A percentile compares a stretch with the other conserved stretches of the same genome.
phyloP scores from a whole-genome alignment of 2,888 invertebrate genomes.

The Griposia aprilina region DNA sequence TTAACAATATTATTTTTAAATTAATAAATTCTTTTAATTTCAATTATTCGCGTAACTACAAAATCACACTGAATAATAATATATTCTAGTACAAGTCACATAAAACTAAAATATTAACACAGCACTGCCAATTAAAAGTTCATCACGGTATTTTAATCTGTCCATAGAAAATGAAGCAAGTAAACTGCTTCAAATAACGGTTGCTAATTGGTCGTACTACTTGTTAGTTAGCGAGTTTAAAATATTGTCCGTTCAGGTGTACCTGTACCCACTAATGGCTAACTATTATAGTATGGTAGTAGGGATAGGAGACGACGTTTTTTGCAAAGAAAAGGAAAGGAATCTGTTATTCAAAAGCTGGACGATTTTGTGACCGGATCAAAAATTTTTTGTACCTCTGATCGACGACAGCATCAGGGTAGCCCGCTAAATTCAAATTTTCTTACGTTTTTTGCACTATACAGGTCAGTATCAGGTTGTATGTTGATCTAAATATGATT shows the following conservation, averaged over 20 bases:
- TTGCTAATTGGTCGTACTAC: constrained; percentile 71
- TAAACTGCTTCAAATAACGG: constrained; percentile 65
- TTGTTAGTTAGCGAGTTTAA: constrained; percentile 64
- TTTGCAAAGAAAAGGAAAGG: not conserved
- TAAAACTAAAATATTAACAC: constrained; percentile 3
- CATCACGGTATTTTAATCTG: constrained; percentile 69
- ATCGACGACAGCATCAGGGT: no score
- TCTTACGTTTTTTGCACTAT: no score
- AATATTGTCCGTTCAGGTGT: constrained; percentile 61
- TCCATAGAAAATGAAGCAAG: constrained; percentile 65
- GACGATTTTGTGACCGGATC: no score
- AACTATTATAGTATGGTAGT: not conserved
- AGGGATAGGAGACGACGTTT: not conserved
- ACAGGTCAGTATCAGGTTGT: no score
- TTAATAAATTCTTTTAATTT: no score
- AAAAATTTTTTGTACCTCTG: no score
- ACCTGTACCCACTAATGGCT: not conserved
- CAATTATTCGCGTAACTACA: no score
- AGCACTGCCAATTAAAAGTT: constrained; percentile 66
- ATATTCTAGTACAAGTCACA: not conserved
- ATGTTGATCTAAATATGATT: no score
- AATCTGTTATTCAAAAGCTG: not conserved
- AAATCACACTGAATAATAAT: not conserved
- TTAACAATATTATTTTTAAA: not conserved
- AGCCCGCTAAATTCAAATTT: no score